A percentile compares a stretch with the other conserved stretches of the same genome.
phyloP scores from a whole-genome alignment of 2,797 vertebrate species.

The Xenops minutus region DNA sequence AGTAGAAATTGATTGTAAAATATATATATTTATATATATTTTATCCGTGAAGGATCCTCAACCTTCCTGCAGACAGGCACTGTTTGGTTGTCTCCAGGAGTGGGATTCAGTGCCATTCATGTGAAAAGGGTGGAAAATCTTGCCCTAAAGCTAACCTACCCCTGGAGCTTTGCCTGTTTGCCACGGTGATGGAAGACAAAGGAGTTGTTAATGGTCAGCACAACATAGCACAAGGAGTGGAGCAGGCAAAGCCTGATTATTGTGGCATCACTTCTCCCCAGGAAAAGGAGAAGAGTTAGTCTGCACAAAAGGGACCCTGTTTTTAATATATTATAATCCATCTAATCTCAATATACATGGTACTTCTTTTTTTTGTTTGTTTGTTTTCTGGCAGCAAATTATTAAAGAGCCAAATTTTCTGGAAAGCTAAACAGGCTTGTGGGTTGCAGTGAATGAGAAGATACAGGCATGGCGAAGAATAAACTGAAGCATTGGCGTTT shows the following conservation, averaged over 20 bases:
- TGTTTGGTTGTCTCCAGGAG: background rate
- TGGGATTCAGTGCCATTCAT: conserved; percentile 27
- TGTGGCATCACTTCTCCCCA: background rate
- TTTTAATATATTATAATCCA: background rate
- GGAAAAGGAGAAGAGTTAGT: background rate
- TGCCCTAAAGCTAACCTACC: conserved; percentile 50
- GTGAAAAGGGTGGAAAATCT: conserved; percentile 55
- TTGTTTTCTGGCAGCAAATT: background rate
- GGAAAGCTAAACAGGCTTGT: background rate
- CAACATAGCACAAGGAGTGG: background rate
- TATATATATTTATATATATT: background rate
- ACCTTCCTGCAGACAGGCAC: background rate
- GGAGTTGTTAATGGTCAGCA: conserved; percentile 18
- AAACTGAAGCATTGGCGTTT: background rate
- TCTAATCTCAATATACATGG: background rate
- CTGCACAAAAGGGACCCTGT: background rate
- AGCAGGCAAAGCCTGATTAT: background rate
- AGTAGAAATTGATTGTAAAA: background rate
- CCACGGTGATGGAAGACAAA: conserved; percentile 14
- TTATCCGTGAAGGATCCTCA: background rate
- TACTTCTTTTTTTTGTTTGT: background rate
- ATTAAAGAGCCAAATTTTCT: background rate
- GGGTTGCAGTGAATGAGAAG: background rate
- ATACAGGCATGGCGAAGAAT: background rate
- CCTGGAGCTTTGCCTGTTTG: conserved; percentile 42